Evolutionary conservation across 1,140 invertebrate species (phyloP), one percentile per base, ranked within the genome.

Genomic region (Chironomus striatipennis): DNA sequence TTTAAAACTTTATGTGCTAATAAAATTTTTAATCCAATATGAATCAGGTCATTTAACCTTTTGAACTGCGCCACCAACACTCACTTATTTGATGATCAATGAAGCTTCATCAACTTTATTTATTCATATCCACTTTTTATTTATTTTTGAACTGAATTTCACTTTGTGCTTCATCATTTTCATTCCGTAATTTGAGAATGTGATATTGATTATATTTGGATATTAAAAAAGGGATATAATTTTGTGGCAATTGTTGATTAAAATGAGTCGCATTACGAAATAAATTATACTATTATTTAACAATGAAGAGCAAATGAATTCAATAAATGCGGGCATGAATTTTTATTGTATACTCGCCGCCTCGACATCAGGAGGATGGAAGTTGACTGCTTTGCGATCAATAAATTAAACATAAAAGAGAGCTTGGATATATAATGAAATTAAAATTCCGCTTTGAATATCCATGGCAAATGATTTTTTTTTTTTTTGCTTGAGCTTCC

Each of bases 301-400:
- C 12, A n/a, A n/a, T 57, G 47, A 15, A 57, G 47, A 57, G 43
- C 43, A 15, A 57, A 15, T 9, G 9, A 47, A 47, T 47, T 15
- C 43, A 47, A 47, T 47, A 47, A 47, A 15, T 9, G 9, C 43
- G 24, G 24, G 24, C 24, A 34, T 34, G 24, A 34, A 34, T 34
- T 34, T 34, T 34, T 5, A 34, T 34, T 34, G 24, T 34, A 5
- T 34, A 34, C 5, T 34, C 24, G 24, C n/a, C n/a, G 24, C 24
- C 1, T 2, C 24, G 24, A 1, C 24, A 47, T 47, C 9, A 47
- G 8, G 47, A 57, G 9, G 47, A 57, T 57, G 47, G 15, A 57
- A 57, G 15, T 57, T 57, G 47, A 57, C 47, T 57, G 47, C 47
- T 47, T 57, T 12, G 47, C 47, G n/a, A 57, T 57, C 47, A 57